phyloP scores from a whole-genome alignment of 2,888 invertebrate genomes.

The Caenorhabditis afra region DNA sequence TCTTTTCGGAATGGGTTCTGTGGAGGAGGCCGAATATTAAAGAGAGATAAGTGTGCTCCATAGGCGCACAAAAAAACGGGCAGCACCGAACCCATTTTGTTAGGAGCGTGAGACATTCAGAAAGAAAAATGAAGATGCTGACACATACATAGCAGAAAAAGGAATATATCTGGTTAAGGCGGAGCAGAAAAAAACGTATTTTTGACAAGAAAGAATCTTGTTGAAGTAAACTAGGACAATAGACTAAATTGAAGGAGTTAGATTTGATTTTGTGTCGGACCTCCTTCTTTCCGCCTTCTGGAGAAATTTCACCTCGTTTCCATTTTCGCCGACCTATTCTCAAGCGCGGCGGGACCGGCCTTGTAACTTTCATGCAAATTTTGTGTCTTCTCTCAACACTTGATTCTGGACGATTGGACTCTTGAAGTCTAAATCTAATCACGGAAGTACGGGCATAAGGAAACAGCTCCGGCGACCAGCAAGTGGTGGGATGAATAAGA shows the following conservation, averaged over 20 bases:
- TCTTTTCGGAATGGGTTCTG: too few relatives aligned
- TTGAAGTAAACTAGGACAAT: slow-evolving; percentile 44
- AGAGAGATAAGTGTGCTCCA: slow-evolving; percentile 25
- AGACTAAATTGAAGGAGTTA: slow-evolving; percentile 60
- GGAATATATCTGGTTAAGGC: slow-evolving; percentile 28
- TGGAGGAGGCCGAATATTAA: slow-evolving; percentile 14
- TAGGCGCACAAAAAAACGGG: slow-evolving; percentile 1
- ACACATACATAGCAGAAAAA: slow-evolving; percentile 21
- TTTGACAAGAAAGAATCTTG: slow-evolving; percentile 47
- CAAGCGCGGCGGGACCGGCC: background rate
- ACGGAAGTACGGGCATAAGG: too few relatives aligned
- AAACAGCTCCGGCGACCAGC: background rate
- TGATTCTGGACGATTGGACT: slow-evolving; percentile 19
- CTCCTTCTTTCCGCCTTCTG: slow-evolving; percentile 6
- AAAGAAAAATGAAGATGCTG: slow-evolving; percentile 17
- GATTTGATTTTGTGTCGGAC: slow-evolving; percentile 57
- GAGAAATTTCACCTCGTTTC: slow-evolving; percentile 8
- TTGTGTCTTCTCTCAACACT: slow-evolving; percentile 1
- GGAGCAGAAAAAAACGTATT: slow-evolving; percentile 34
- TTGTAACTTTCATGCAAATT: slow-evolving; percentile 26
- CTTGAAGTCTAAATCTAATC: too few relatives aligned
- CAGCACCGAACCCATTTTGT: slow-evolving; percentile 18
- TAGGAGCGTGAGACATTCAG: too few relatives aligned
- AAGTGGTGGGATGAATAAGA: slow-evolving; percentile 1
- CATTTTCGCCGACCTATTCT: slow-evolving; percentile 4